Conservation (phyloP, 2,797 vertebrate species). For the Poeciliopsis presidionis region DNA sequence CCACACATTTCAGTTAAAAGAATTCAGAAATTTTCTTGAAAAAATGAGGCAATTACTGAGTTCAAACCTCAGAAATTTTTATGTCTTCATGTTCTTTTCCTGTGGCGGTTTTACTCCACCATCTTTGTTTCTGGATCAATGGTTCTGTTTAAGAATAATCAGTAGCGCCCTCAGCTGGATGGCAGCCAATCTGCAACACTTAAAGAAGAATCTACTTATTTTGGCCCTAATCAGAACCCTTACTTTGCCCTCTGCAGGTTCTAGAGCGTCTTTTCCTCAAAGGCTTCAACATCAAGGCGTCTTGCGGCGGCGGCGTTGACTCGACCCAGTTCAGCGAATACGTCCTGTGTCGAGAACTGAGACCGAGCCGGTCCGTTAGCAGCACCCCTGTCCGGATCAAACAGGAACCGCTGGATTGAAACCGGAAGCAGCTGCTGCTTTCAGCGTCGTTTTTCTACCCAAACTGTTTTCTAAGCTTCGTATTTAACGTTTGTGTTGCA, state of each 20-base stretch:
- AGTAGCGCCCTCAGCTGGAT: no score
- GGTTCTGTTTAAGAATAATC: no score
- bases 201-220: no score
- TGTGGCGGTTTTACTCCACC: no score
- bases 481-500: conserved; percentile 10
- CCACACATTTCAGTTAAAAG: no score
- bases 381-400: conserved; percentile 89
- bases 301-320: conserved; percentile 90
- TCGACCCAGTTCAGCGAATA: conserved; percentile 95
- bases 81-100: no score
- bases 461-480: not conserved
- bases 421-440: not conserved
- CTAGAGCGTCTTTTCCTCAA: conserved; percentile 90
- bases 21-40: no score
- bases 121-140: no score
- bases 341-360: conserved; percentile 86
- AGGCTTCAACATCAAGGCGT: conserved; percentile 87
- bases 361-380: conserved; percentile 77
- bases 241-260: conserved; percentile 77
- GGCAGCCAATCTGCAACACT: no score
- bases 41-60: no score
- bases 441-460: not conserved
- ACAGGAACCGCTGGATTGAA: conserved; percentile 91
- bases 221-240: not conserved
- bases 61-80: no score